Evolutionary conservation across 2,797 vertebrate genomes (phyloP).

Genomic region (Neosalanx taihuensis): DNA sequence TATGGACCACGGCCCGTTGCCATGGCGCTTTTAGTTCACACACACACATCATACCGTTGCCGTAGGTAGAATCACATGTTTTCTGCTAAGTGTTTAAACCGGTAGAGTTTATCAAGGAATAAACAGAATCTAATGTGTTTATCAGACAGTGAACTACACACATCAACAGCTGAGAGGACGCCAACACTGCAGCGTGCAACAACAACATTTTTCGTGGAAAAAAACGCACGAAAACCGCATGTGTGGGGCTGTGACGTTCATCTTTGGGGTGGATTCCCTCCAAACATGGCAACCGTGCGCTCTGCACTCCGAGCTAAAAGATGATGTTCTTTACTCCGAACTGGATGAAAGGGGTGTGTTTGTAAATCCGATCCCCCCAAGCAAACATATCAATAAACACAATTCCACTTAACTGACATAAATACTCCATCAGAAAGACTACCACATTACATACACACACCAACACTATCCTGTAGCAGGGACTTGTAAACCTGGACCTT

Average conservation of each 20-base stretch:
- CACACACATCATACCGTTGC: slow-evolving; percentile 43
- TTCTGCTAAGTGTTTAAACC: slow-evolving; percentile 55
- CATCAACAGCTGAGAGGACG: slow-evolving; percentile 56
- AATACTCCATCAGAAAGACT: not conserved
- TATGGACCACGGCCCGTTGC: not conserved
- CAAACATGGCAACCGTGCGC: slow-evolving; percentile 22
- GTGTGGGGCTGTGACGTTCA: not conserved
- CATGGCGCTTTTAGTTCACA: slow-evolving; percentile 12
- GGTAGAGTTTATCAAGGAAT: slow-evolving; percentile 55
- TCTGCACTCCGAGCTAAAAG: slow-evolving; percentile 21
- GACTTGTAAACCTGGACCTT: not conserved
- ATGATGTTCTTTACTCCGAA: slow-evolving; percentile 16
- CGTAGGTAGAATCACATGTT: slow-evolving; percentile 30
- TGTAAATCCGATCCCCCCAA: slow-evolving; percentile 18
- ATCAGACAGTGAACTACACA: slow-evolving; percentile 49
- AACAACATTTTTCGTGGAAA: slow-evolving; percentile 37
- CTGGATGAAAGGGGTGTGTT: not conserved
- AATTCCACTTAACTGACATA: slow-evolving; percentile 18
- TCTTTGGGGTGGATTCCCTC: not conserved
- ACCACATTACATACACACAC: slow-evolving; percentile 1
- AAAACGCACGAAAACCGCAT: slow-evolving; percentile 18
- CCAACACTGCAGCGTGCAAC: slow-evolving; percentile 32
- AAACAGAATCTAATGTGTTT: slow-evolving; percentile 70
- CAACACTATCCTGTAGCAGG: not conserved
- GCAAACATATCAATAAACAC: slow-evolving; percentile 39